Conservation (phyloP, 2,888 invertebrate species). For the Chloroclysta siterata region DNA sequence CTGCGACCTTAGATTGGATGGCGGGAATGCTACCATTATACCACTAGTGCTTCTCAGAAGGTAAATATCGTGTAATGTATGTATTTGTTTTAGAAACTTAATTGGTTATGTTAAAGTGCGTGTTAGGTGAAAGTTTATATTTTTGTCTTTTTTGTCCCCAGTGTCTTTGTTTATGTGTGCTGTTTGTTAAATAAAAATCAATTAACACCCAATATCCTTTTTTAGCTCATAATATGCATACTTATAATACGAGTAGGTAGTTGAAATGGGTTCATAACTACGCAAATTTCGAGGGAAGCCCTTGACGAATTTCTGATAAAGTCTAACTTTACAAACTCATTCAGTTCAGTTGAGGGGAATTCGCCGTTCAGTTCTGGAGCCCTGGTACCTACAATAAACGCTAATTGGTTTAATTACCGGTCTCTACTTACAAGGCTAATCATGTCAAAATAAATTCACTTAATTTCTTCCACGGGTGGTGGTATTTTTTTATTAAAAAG, state of each 20-base stretch:
- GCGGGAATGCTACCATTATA: no score
- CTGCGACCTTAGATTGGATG: no score
- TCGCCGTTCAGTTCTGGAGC: slow-evolving; percentile 20
- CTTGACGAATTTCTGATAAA: slow-evolving; percentile 13
- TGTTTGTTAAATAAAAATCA: no score
- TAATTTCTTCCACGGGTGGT: slow-evolving; percentile 34
- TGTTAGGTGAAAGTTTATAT: no score
- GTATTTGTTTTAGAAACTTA: no score
- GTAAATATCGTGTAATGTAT: no score
- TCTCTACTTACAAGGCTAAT: slow-evolving; percentile 33
- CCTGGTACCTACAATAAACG: slow-evolving; percentile 11
- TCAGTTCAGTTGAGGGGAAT: slow-evolving; percentile 2
- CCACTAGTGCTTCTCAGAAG: no score
- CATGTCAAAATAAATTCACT: slow-evolving; percentile 35
- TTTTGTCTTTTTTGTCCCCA: no score
- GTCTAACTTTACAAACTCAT: slow-evolving; percentile 12
- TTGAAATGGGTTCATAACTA: neutral
- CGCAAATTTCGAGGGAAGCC: neutral
- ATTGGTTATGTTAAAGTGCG: no score
- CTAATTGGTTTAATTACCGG: slow-evolving; percentile 38
- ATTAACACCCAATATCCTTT: neutral
- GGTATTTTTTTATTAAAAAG: slow-evolving; percentile 22
- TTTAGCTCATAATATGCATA: no score
- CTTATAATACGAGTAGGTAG: no score
- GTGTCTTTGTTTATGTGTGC: no score